Evolutionary conservation across 2,888 invertebrate species (phyloP), one percentile per base, ranked within the genome.

Genomic region (Salpingus planirostris): DNA sequence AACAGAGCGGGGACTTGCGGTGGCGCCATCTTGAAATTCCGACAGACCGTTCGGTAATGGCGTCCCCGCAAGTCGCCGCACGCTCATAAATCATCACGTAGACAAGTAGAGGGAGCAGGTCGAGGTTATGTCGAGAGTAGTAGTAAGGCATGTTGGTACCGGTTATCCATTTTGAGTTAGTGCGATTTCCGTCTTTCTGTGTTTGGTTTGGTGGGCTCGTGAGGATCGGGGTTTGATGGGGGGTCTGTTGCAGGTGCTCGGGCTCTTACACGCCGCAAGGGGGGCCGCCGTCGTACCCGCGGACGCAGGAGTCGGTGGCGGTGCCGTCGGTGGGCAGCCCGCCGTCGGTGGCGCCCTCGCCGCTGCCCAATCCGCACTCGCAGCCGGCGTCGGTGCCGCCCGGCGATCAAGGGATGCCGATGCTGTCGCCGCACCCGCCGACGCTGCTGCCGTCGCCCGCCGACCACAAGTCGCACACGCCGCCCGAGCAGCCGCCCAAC

Each of bases 331-430:
- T 76, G 23, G 80, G 71, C 3, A 60, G 60, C 51, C 62, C 48
- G 29, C 59, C 34, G 76, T 83, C 33, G 69, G 78, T 38, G 76
- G 80, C 41, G 73, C 78, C 36, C 73, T 76, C 26, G 74, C 85
- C 82, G 13, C 64, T 80, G 41, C 76, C 81, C 32, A 77, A 80
- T 47, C 74, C 78, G 15, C 74, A 74, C 52, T 82, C 80, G 40
- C 81, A 83, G 12, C 82, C 76, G 42, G 76, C 79, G 6, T 77
- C 78, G 8, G 77, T 78, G 42, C 77, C 78, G 37, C 74, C 77
- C 26, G 78, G 78, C 44, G 76, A 78, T 31, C 71, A 73, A 13
- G 48, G 53, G 26, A 80, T 80, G 79, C 80, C 80, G 3, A 78
- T 79, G 5, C 62, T 80, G 33, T 83, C 83, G 39, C 86, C 85